These are phyloP conservation scores for Vanessa atalanta DNA, from an alignment of 1,140 invertebrate genomes.

Conservation along the genomic window DNA sequence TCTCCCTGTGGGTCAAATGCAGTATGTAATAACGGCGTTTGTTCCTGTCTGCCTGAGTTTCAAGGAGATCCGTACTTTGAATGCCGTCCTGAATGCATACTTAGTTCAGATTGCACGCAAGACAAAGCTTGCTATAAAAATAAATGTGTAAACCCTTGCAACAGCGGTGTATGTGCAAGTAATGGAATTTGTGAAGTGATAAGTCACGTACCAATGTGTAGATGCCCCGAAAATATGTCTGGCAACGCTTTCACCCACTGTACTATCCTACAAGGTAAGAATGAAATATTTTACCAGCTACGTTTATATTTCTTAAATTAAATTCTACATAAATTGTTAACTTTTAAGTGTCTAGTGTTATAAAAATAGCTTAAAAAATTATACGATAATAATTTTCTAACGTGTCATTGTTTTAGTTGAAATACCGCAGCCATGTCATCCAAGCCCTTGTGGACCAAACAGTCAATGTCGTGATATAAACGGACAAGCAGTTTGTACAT, in stretches of 20 bases:
- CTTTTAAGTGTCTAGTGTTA: not conserved
- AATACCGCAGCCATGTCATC: conserved; percentile 80
- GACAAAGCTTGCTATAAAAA: conserved; percentile 83
- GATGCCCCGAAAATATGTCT: conserved; percentile 84
- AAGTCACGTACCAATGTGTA: conserved; percentile 85
- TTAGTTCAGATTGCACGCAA: conserved; percentile 82
- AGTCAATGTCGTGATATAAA: conserved; percentile 86
- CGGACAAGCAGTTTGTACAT: conserved; percentile 86
- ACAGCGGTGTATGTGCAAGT: conserved; percentile 82
- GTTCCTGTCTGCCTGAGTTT: conserved; percentile 83
- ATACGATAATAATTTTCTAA: too few relatives aligned
- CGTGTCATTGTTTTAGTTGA: conserved; percentile 56
- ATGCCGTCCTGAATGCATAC: conserved; percentile 84
- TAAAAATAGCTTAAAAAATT: too few relatives aligned
- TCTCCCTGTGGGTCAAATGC: conserved; percentile 88
- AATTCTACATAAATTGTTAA: not conserved
- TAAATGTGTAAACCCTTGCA: conserved; percentile 84
- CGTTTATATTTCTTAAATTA: too few relatives aligned
- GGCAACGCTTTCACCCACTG: conserved; percentile 89
- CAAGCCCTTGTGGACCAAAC: conserved; percentile 84
- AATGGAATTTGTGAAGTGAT: conserved; percentile 87
- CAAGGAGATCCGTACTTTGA: conserved; percentile 82
- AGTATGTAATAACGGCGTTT: conserved; percentile 85
- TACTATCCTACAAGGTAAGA: conserved; percentile 80
- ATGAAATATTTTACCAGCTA: not conserved